phyloP scores from a whole-genome alignment of 2,113 vertebrate species.

The Sminthopsis crassicaudata region DNA sequence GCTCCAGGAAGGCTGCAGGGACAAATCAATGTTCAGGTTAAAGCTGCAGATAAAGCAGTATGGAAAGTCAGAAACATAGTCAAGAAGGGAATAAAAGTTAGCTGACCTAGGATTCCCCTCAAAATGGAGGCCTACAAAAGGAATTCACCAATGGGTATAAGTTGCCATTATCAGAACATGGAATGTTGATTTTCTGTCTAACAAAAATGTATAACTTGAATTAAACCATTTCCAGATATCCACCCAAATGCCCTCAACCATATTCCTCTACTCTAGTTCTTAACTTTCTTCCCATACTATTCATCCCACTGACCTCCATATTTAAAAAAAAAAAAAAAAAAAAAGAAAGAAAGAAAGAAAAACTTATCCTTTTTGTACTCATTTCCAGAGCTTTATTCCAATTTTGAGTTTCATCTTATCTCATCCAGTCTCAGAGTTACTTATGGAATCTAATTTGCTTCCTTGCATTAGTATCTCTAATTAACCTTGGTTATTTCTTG shows the following conservation, averaged over 20 bases:
- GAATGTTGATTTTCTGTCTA: neutral
- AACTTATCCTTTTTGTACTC: neutral
- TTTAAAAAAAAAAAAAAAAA: too few species aligned
- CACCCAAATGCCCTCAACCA: neutral
- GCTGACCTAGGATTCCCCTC: neutral
- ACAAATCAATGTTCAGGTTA: neutral
- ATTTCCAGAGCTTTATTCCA: neutral
- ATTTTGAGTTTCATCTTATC: neutral
- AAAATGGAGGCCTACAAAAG: neutral
- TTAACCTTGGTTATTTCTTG: neutral
- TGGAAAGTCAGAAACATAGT: neutral
- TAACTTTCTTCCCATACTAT: neutral
- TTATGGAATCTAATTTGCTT: neutral
- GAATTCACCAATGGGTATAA: neutral
- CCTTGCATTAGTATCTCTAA: neutral
- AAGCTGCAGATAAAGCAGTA: neutral
- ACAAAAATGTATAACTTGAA: neutral
- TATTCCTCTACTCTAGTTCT: neutral
- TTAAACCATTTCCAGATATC: neutral
- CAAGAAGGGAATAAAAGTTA: neutral
- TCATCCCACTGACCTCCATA: neutral
- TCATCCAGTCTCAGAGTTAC: neutral
- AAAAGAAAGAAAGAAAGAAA: too few species aligned
- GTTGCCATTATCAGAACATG: neutral
- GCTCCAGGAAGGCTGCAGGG: too few species aligned